Conservation (phyloP, 2,888 invertebrate species). For the Chorisops tibialis region DNA sequence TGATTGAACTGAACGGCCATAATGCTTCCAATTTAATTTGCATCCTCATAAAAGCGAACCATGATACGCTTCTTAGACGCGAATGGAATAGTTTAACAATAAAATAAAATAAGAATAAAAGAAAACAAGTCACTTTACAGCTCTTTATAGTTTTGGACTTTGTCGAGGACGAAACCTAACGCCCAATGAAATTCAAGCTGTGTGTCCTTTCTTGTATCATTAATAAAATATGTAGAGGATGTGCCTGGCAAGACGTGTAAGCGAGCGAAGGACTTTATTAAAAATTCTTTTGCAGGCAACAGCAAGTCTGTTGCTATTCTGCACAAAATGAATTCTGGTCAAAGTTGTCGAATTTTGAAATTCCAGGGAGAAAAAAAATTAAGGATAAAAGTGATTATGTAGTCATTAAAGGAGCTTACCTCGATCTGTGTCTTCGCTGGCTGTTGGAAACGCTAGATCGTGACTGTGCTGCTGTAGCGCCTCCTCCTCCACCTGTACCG, state of each 20-base stretch:
- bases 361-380: not conserved
- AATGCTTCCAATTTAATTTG: conserved; percentile 20
- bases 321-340: not conserved
- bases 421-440: conserved; percentile 33
- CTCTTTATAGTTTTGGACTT: not conserved
- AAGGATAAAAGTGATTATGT: not conserved
- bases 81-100: conserved; percentile 22
- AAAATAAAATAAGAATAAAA: too few relatives aligned
- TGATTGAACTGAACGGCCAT: conserved; percentile 13
- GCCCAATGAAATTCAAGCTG: conserved; percentile 1
- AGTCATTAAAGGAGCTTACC: conserved; percentile 26
- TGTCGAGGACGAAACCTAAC: not conserved
- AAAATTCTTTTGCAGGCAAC: not conserved
- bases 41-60: conserved; percentile 10
- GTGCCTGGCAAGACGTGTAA: conserved; percentile 7
- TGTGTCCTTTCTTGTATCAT: not conserved
- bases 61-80: not conserved
- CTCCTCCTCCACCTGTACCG: conserved; percentile 16
- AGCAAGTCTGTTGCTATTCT: not conserved
- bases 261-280: conserved; percentile 16
- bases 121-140: not conserved
- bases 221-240: conserved; percentile 14
- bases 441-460: conserved; percentile 32
- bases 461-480: conserved; percentile 25
- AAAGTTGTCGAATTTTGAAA: not conserved